Percentiles rank a stretch among this genome's conserved stretches.
These are phyloP conservation scores for Calcarius ornatus DNA, from an alignment of 2,113 vertebrate genomes.

Conservation along the genomic window DNA sequence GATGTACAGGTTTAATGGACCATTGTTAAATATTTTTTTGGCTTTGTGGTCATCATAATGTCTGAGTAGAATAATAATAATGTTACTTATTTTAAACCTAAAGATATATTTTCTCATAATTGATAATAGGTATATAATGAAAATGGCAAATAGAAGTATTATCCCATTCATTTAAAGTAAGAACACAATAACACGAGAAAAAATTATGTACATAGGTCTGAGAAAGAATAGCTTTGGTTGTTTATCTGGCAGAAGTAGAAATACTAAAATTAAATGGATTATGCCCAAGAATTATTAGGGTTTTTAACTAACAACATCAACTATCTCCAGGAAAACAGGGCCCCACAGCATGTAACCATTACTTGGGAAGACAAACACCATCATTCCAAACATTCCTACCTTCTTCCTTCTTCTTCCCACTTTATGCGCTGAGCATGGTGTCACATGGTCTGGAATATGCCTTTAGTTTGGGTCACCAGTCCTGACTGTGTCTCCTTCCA, in stretches of 20 bases:
- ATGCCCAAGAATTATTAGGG: not conserved
- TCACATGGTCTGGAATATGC: not conserved
- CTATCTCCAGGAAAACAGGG: too few species aligned
- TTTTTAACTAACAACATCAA: not conserved
- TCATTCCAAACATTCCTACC: fast-evolving
- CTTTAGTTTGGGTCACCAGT: not conserved
- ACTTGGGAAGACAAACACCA: not conserved
- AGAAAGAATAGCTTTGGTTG: not conserved
- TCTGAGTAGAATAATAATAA: not conserved
- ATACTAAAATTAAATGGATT: not conserved
- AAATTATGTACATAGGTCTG: not conserved
- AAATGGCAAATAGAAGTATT: not conserved
- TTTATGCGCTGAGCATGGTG: not conserved
- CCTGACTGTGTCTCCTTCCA: not conserved
- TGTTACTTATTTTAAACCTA: not conserved
- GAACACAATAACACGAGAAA: not conserved
- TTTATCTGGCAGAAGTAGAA: not conserved
- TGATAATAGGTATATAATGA: not conserved
- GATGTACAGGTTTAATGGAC: not conserved
- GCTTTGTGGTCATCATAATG: not conserved
- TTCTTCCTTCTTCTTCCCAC: not conserved
- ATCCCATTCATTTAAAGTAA: not conserved
- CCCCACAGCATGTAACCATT: not conserved
- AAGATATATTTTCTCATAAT: not conserved
- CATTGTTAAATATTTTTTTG: not conserved